phyloP scores from a whole-genome alignment of 2,113 vertebrate species.

The Oncorhynchus clarkii region DNA sequence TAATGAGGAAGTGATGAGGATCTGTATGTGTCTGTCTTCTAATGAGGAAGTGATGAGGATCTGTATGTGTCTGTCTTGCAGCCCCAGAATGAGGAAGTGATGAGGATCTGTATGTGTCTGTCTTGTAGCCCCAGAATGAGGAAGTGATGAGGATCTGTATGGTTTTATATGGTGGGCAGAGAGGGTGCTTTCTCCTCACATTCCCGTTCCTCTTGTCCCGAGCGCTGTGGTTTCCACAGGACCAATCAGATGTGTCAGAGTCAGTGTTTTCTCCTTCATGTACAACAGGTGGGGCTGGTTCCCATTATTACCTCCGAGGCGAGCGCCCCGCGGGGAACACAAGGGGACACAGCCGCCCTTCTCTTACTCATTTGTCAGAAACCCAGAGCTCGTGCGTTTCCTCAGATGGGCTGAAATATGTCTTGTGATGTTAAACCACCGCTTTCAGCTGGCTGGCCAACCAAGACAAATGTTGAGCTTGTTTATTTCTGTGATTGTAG shows the following conservation, averaged over 20 bases:
- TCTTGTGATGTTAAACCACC: constrained; percentile 75
- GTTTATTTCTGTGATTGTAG: constrained; percentile 71
- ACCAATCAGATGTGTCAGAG: constrained; percentile 74
- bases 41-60: no score
- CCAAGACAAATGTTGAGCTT: constrained; percentile 74
- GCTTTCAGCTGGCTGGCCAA: constrained; percentile 64
- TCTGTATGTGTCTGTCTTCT: no score
- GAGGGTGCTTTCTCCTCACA: constrained; percentile 41
- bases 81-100: no score
- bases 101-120: no score
- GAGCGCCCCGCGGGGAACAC: background rate
- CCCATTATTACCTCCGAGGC: constrained; percentile 71
- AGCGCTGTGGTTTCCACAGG: constrained; percentile 72
- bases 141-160: background rate
- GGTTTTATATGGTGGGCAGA: constrained; percentile 29
- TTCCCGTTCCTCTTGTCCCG: constrained; percentile 46
- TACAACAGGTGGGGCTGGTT: constrained; percentile 71
- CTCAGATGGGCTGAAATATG: constrained; percentile 73
- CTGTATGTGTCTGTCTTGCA: no score
- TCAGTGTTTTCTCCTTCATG: constrained; percentile 60
- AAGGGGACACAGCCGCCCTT: constrained; percentile 68
- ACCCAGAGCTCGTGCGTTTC: constrained; percentile 68
- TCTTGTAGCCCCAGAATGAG: no score
- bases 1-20: no score
- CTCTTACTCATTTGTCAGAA: constrained; percentile 73